Conservation (phyloP, 2,113 vertebrate genomes). For the Chaetura pelagica region DNA sequence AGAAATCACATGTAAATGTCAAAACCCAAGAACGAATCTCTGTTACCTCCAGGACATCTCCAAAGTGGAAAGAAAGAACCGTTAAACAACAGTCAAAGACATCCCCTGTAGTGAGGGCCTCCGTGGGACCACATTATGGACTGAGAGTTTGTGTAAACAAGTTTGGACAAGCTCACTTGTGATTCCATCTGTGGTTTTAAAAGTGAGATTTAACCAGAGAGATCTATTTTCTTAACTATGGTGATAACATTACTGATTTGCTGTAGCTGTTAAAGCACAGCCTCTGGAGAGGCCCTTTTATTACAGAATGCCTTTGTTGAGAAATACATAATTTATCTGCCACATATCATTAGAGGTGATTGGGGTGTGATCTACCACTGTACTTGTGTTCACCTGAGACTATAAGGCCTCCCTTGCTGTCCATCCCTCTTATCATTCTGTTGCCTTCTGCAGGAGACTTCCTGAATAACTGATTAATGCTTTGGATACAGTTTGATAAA, state of each 20-base stretch:
- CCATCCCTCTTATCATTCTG: not conserved
- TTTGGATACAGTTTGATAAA: not conserved
- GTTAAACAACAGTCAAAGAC: not conserved
- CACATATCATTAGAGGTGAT: accelerated
- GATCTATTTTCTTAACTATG: not conserved
- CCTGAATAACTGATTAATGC: not conserved
- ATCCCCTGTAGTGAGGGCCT: not conserved
- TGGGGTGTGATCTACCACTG: not conserved
- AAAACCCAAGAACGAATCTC: not conserved
- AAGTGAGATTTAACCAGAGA: not conserved
- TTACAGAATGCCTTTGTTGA: not conserved
- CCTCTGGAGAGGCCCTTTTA: not conserved
- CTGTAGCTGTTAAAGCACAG: not conserved
- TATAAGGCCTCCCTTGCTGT: not conserved
- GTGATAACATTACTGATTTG: not conserved
- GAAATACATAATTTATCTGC: not conserved
- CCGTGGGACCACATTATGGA: not conserved
- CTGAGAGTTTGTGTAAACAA: conserved; percentile 16
- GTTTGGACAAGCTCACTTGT: conserved; percentile 3
- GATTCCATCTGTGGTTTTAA: conserved; percentile 35
- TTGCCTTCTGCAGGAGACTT: not conserved
- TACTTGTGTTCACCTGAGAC: not conserved
- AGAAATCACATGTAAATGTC: not conserved
- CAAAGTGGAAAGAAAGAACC: not conserved
- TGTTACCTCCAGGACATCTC: not conserved